A percentile compares a stretch with the other conserved stretches of the same genome.
Evolutionary conservation across 2,113 vertebrate genomes (phyloP).

Genomic region (Bujurquina vittata): DNA sequence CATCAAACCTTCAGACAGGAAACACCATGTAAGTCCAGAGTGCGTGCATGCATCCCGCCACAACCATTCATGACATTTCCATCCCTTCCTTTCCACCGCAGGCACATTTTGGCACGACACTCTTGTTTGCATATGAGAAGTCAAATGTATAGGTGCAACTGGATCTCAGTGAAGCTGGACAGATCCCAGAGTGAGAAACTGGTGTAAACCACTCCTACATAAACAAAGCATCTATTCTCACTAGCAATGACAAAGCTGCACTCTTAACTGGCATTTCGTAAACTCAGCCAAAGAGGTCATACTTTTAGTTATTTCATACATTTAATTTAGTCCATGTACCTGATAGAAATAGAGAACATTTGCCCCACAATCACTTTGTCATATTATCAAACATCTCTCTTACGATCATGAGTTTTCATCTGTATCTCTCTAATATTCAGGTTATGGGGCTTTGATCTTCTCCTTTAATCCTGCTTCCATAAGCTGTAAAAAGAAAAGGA

Average conservation of each 20-base stretch:
- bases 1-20: conserved; percentile 30
- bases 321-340: not conserved
- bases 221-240: not conserved
- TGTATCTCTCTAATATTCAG: not conserved
- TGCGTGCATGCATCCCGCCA: not conserved
- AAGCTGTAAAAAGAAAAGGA: not conserved
- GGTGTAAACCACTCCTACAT: not conserved
- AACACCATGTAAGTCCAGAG: conserved; percentile 66
- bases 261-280: not conserved
- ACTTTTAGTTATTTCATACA: not conserved
- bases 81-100: conserved; percentile 22
- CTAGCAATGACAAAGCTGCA: not conserved
- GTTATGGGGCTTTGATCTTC: not conserved
- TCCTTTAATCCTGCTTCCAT: not conserved
- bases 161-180: not conserved
- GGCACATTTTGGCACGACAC: not conserved
- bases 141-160: not conserved
- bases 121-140: not conserved
- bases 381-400: not conserved
- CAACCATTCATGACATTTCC: conserved; percentile 27
- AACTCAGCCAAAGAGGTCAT: not conserved
- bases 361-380: not conserved
- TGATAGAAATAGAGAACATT: not conserved
- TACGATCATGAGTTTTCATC: not conserved
- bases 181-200: not conserved